Conservation (phyloP, 2,888 invertebrate species). For the Poecilus cupreus region DNA sequence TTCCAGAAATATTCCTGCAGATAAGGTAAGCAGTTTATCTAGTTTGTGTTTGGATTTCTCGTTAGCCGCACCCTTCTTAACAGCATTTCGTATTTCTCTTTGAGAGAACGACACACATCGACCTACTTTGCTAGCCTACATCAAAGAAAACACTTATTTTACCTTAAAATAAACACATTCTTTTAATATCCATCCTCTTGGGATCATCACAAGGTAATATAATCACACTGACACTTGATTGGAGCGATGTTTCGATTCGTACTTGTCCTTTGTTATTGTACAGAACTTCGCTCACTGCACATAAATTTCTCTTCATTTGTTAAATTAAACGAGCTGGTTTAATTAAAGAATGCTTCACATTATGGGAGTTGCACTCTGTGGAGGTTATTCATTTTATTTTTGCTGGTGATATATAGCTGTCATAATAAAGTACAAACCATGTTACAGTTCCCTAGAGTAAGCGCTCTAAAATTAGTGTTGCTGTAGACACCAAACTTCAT, state of each 20-base stretch:
- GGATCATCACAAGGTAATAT: background rate
- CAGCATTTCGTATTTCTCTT: slow-evolving; percentile 61
- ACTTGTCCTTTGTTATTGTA: slow-evolving; percentile 24
- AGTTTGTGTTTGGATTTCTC: slow-evolving; percentile 63
- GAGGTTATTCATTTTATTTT: slow-evolving; percentile 50
- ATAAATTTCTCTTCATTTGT: slow-evolving; percentile 49
- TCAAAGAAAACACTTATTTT: slow-evolving; percentile 57
- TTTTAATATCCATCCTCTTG: background rate
- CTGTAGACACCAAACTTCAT: background rate
- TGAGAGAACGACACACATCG: slow-evolving; percentile 67
- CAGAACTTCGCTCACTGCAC: background rate
- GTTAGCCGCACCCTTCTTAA: slow-evolving; percentile 72
- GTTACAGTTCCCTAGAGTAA: slow-evolving; percentile 32
- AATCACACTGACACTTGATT: background rate
- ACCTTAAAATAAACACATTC: slow-evolving; percentile 12
- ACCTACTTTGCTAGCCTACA: slow-evolving; percentile 68
- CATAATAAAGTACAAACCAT: slow-evolving; percentile 51
- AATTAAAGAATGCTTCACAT: slow-evolving; percentile 50
- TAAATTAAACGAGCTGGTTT: slow-evolving; percentile 45
- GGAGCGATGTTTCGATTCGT: slow-evolving; percentile 15
- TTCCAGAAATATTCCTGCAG: slow-evolving; percentile 87
- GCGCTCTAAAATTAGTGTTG: slow-evolving; percentile 50
- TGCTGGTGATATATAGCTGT: slow-evolving; percentile 39
- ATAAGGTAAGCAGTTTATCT: slow-evolving; percentile 80
- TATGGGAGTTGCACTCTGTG: slow-evolving; percentile 19